Evolutionary conservation across 2,888 invertebrate species (phyloP).

Genomic region (Pristionchus japonicus): DNA sequence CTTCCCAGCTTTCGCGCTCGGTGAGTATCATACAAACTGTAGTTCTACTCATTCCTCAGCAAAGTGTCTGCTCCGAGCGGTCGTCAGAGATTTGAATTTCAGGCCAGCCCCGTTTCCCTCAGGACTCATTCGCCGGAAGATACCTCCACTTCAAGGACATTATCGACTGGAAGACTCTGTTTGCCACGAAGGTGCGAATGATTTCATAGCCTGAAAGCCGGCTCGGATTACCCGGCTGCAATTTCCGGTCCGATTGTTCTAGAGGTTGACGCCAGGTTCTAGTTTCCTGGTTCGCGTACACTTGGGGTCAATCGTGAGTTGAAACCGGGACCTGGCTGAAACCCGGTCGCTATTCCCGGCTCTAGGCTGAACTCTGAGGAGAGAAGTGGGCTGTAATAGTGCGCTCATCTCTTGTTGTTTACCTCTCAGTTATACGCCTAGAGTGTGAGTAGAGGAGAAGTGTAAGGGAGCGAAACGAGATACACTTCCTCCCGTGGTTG

Average conservation of each 20-base stretch:
- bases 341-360: neutral
- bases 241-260: neutral
- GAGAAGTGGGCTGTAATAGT: neutral
- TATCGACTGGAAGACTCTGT: slow-evolving; percentile 77
- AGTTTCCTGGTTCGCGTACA: neutral
- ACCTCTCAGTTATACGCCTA: neutral
- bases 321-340: neutral
- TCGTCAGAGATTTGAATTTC: too few relatives aligned
- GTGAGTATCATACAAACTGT: too few relatives aligned
- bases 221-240: neutral
- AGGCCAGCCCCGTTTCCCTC: slow-evolving; percentile 69
- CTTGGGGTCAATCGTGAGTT: too few relatives aligned
- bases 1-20: slow-evolving; percentile 65
- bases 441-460: neutral
- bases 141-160: slow-evolving; percentile 77
- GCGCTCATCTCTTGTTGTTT: neutral
- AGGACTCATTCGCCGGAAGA: slow-evolving; percentile 76
- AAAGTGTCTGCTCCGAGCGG: too few relatives aligned
- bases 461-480: neutral
- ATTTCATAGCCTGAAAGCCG: neutral
- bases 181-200: slow-evolving; percentile 76
- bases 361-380: neutral
- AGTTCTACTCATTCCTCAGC: too few relatives aligned
- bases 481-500: neutral
- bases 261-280: neutral